Conservation (phyloP, 2,888 invertebrate species). For the Drosophila koepferae region DNA sequence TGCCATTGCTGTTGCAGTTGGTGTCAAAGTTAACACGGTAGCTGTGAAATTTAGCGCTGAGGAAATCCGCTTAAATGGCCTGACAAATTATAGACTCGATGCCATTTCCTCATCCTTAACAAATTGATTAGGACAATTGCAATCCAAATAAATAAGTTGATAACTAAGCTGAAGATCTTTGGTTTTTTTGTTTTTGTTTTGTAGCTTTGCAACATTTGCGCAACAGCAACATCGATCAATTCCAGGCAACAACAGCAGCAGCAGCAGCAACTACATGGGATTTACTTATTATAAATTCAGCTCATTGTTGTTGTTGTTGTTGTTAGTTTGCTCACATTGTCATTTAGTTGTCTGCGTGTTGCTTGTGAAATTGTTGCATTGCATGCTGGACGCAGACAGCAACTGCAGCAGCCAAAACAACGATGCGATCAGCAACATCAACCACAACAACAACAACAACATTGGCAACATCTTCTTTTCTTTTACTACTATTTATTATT, state of each 20-base stretch:
- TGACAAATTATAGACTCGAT: conserved; percentile 55
- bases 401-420: conserved; percentile 28
- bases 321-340: conserved; percentile 75
- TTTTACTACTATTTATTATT: conserved; percentile 71
- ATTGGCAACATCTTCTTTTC: conserved; percentile 76
- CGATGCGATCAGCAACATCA: conserved; percentile 57
- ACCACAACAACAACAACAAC: conserved; percentile 35
- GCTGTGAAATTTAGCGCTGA: conserved; percentile 75
- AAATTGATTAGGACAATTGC: conserved; percentile 77
- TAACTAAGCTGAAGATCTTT: conserved; percentile 69
- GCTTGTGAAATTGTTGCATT: conserved; percentile 81
- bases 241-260: conserved; percentile 39
- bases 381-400: conserved; percentile 62
- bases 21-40: conserved; percentile 79
- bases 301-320: conserved; percentile 51
- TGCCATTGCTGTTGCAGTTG: conserved; percentile 52
- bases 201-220: conserved; percentile 54
- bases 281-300: conserved; percentile 72
- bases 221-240: conserved; percentile 64
- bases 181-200: neutral
- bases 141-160: conserved; percentile 75
- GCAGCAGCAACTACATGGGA: conserved; percentile 34
- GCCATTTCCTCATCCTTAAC: conserved; percentile 76
- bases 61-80: conserved; percentile 64
- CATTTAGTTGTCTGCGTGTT: conserved; percentile 78